phyloP scores from a whole-genome alignment of 2,113 vertebrate genomes.

The Tursiops truncatus region DNA sequence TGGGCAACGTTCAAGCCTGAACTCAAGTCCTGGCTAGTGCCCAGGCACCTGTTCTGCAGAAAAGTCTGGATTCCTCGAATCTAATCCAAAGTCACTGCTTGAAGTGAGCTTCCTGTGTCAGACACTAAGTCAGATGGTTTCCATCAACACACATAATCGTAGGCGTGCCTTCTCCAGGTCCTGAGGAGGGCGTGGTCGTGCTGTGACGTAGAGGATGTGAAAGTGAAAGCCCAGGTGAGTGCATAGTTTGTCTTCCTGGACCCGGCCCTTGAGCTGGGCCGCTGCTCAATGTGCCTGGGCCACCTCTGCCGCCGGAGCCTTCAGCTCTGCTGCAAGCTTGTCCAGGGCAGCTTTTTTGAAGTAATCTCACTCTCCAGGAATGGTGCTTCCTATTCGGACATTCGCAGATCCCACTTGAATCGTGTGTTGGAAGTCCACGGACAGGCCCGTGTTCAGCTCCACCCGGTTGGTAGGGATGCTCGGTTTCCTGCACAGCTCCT shows the following conservation, averaged over 20 bases:
- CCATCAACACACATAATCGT: not conserved
- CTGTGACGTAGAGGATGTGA: not conserved
- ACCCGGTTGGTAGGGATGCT: too few species aligned
- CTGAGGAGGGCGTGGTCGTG: not conserved
- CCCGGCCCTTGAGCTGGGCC: not conserved
- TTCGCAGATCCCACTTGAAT: constrained; percentile 97
- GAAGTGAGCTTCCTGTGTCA: not conserved
- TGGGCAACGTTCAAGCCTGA: not conserved
- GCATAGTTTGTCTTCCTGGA: constrained; percentile 66
- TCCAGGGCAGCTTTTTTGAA: constrained; percentile 87
- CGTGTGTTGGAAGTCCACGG: constrained; percentile 47
- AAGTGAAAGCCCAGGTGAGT: not conserved
- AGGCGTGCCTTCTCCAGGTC: not conserved
- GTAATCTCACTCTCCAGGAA: constrained; percentile 95
- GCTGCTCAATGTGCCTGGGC: constrained; percentile 83
- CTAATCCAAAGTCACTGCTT: not conserved
- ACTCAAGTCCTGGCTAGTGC: not conserved
- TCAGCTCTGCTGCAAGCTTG: constrained; percentile 82
- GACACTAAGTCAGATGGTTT: constrained; percentile 34
- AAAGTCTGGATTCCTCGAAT: not conserved
- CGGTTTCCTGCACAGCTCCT: too few species aligned
- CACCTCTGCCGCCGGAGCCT: constrained; percentile 79
- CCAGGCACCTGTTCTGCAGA: constrained; percentile 13
- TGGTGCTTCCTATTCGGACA: constrained; percentile 94
- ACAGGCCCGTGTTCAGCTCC: too few species aligned